A percentile compares a stretch with the other conserved stretches of the same genome.
These are phyloP conservation scores for Acanthopleura granulata DNA, from an alignment of 2,888 invertebrate species.

Conservation along the genomic window DNA sequence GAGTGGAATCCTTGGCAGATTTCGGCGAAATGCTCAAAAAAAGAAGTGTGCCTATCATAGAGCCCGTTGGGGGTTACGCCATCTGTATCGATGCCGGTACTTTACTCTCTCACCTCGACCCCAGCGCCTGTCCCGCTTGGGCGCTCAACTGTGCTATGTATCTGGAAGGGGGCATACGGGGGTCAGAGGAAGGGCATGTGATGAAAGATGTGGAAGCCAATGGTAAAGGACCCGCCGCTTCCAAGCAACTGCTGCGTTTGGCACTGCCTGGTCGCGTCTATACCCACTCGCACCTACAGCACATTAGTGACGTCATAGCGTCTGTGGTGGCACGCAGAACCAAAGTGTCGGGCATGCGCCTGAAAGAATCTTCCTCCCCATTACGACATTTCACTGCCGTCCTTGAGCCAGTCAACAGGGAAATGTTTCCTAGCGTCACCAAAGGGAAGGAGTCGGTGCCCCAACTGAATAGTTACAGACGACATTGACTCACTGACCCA, in stretches of 20 bases:
- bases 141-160: neutral
- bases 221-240: neutral
- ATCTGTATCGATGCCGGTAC: conserved; percentile 25
- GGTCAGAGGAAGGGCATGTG: neutral
- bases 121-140: neutral
- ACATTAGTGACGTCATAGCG: neutral
- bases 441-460: neutral
- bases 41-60: conserved; percentile 20
- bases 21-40: conserved; percentile 19
- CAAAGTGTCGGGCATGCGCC: neutral
- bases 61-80: conserved; percentile 21
- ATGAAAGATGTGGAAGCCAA: neutral
- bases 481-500: neutral
- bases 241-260: neutral
- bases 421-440: neutral
- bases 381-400: neutral
- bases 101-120: conserved; percentile 8
- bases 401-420: neutral
- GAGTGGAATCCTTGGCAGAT: conserved; percentile 18
- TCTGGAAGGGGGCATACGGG: neutral
- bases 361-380: neutral
- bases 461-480: neutral
- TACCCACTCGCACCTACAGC: neutral
- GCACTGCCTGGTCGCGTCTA: neutral
- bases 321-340: neutral